A percentile compares a stretch with the other conserved stretches of the same genome.
Evolutionary conservation across 2,888 invertebrate species (phyloP).

Genomic region (Megalurothrips usitatus): DNA sequence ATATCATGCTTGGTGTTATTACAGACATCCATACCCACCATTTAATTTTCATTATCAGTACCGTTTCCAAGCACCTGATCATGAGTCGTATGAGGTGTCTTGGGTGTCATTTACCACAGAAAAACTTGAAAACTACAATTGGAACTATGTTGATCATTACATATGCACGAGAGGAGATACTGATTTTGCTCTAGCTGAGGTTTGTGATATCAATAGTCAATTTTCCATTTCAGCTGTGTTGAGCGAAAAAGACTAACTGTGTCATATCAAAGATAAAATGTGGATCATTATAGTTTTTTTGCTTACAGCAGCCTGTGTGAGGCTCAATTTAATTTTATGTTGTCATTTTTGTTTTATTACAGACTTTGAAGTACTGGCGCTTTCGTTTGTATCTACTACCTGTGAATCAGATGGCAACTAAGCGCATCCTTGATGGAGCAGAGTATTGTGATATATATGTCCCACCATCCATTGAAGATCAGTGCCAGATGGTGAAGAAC

Average conservation of each 20-base stretch:
- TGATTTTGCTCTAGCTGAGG: slow-evolving; percentile 82
- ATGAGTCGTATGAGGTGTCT: slow-evolving; percentile 88
- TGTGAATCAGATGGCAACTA: slow-evolving; percentile 66
- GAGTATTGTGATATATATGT: slow-evolving; percentile 80
- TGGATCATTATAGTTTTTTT: slow-evolving; percentile 27
- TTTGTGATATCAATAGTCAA: slow-evolving; percentile 43
- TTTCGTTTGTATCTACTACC: slow-evolving; percentile 86
- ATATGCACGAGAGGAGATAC: slow-evolving; percentile 92
- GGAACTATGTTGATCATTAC: slow-evolving; percentile 97
- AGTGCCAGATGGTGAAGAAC: slow-evolving; percentile 59
- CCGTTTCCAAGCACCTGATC: slow-evolving; percentile 87
- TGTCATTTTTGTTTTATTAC: slow-evolving; percentile 39
- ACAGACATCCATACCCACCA: slow-evolving; percentile 88
- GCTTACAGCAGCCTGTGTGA: too few species aligned
- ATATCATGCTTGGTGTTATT: slow-evolving; percentile 40
- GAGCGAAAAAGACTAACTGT: too few species aligned
- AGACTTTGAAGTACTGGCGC: slow-evolving; percentile 86
- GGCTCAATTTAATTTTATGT: slow-evolving; percentile 34
- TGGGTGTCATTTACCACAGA: slow-evolving; percentile 93
- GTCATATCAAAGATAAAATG: not conserved
- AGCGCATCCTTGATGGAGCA: slow-evolving; percentile 68
- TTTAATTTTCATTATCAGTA: slow-evolving; percentile 89
- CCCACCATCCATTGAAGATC: slow-evolving; percentile 56
- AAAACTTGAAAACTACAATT: slow-evolving; percentile 91
- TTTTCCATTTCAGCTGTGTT: too few species aligned